Evolutionary conservation across 1,140 invertebrate genomes (phyloP), one percentile per base, ranked within the genome.

Genomic region (Ceratina japonica): DNA sequence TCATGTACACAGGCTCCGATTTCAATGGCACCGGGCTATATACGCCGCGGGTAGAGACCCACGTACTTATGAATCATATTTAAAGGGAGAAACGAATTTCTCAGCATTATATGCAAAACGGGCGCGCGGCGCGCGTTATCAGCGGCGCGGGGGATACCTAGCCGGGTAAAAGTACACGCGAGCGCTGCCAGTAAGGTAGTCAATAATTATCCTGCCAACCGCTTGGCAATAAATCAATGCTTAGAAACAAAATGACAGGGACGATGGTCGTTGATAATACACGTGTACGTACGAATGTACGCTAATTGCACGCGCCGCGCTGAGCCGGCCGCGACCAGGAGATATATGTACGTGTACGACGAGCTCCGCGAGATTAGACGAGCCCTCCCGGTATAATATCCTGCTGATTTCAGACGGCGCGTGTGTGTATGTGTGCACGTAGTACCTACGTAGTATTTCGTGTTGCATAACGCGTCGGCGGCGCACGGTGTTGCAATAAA

Each of bases 281-380:
- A 76, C 74, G 79, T 76, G 79, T 75, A 80, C 54, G 54, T 76
- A 68, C 79, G 79, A 81, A 78, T 81, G 79, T 65, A 81, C 61
- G 68, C 79, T 81, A 81, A 81, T 81, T 81, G 79, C 68, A 78
- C 65, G 74, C 56, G n/a, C n/a, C n/a, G n/a, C n/a, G n/a, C n/a
- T n/a, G n/a, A n/a, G 79, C 62, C 73, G 22, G 13, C 24, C 13
- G 12, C 12, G 44, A 59, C 37, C 37, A 37, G 3, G 79, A 78
- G 49, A 77, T 77, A 72, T 66, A 54, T 54, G 52, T 54, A 54
- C 18, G 52, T 54, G 18, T 54, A 77, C 59, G 79, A 77, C 22
- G 61, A 61, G 62, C 24, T 22, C 37, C 4, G 61, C 61, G 75
- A 72, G 79, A 77, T 81, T 77, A 77, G 61, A 71, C 79, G 74